Evolutionary conservation across 2,888 invertebrate species (phyloP).

Genomic region (Physocephala rufipes): DNA sequence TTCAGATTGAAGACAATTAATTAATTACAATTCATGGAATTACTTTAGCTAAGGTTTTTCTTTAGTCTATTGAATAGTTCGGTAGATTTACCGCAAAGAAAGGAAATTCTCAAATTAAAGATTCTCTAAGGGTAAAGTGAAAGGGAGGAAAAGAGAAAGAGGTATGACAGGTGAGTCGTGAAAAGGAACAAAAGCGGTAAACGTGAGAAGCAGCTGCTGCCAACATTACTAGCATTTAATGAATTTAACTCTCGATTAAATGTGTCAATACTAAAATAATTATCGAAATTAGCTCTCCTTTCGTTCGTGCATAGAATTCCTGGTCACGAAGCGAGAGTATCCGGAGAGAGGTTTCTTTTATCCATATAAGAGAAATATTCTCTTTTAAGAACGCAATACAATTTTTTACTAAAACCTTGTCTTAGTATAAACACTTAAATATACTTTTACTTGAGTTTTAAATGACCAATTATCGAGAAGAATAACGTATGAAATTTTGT

Average conservation of each 20-base stretch:
- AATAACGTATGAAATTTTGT: background rate
- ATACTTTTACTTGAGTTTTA: background rate
- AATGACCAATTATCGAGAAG: no score
- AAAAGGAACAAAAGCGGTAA: background rate
- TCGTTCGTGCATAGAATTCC: no score
- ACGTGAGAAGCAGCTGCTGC: conserved; percentile 20
- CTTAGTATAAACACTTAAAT: background rate
- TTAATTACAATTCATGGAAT: conserved; percentile 26
- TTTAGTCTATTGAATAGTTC: background rate
- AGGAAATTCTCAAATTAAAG: background rate
- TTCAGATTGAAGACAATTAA: conserved; percentile 18
- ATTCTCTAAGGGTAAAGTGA: background rate
- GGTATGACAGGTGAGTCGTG: background rate
- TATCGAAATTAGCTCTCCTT: no score
- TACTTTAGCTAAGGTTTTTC: conserved; percentile 3
- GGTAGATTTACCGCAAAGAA: background rate
- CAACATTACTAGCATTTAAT: background rate
- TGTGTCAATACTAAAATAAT: no score
- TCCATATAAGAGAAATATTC: no score
- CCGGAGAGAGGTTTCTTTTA: no score
- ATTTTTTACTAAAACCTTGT: no score
- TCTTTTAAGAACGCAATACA: no score
- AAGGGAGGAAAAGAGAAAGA: no score
- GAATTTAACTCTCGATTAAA: no score
- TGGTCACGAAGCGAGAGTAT: no score